A percentile compares a stretch with the other conserved stretches of the same genome.
Conservation (phyloP, 1,140 invertebrate genomes). For the Drosophila leontia region DNA sequence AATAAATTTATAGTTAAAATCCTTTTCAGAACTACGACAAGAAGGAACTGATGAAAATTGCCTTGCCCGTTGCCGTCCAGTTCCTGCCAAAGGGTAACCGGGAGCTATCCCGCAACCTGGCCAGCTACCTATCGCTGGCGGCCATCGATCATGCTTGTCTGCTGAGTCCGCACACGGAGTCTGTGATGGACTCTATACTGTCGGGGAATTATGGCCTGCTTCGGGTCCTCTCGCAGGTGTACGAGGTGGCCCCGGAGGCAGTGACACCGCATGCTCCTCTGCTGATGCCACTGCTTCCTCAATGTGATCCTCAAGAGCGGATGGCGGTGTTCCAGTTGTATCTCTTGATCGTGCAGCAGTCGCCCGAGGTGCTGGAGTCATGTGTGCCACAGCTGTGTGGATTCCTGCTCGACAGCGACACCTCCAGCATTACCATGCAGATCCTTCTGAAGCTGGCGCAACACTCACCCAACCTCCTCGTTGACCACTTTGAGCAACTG, state of each 20-base stretch:
- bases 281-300: constrained; percentile 91
- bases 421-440: constrained; percentile 89
- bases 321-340: constrained; percentile 93
- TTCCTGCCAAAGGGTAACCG: constrained; percentile 95
- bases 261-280: constrained; percentile 93
- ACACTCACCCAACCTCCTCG: constrained; percentile 88
- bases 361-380: constrained; percentile 86
- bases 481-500: constrained; percentile 89
- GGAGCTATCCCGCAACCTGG: constrained; percentile 95
- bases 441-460: constrained; percentile 92
- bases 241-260: constrained; percentile 93
- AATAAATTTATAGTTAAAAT: background rate
- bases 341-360: constrained; percentile 91
- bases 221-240: constrained; percentile 94
- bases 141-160: constrained; percentile 95
- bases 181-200: constrained; percentile 95
- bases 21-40: constrained; percentile 91
- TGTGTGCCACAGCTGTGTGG: constrained; percentile 78
- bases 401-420: constrained; percentile 72
- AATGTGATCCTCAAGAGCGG: constrained; percentile 93
- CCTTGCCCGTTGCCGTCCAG: constrained; percentile 95
- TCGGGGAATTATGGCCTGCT: constrained; percentile 93
- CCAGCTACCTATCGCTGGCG: constrained; percentile 96
- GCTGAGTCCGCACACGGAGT: constrained; percentile 93
- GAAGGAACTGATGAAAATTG: constrained; percentile 94